Evolutionary conservation across 2,113 vertebrate genomes (phyloP).

Genomic region (Pseudonaja textilis): DNA sequence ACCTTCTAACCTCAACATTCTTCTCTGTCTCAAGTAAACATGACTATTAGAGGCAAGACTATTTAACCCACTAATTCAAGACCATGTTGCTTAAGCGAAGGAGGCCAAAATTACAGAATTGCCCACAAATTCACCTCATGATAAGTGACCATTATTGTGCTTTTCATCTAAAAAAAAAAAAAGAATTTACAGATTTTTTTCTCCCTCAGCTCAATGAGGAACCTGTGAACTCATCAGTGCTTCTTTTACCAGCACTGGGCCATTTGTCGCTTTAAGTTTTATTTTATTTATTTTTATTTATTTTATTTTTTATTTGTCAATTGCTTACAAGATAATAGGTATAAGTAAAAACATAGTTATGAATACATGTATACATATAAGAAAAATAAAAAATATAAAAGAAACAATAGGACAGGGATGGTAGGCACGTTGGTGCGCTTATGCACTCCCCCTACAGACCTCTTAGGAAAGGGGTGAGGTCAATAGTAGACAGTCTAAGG

Average conservation of each 20-base stretch:
- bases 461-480: too few relatives aligned
- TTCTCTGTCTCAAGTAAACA: conserved; percentile 62
- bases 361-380: too few relatives aligned
- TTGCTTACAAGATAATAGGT: too few relatives aligned
- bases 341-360: too few relatives aligned
- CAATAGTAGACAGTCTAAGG: too few relatives aligned
- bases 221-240: background rate
- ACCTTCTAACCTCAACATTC: conserved; percentile 67
- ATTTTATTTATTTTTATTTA: background rate
- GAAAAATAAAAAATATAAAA: too few relatives aligned
- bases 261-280: background rate
- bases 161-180: background rate
- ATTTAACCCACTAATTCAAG: conserved; percentile 61
- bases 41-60: conserved; percentile 45
- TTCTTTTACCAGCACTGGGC: background rate
- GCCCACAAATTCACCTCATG: conserved; percentile 2
- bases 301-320: too few relatives aligned
- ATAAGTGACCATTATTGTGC: background rate
- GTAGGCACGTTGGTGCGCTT: too few relatives aligned
- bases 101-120: background rate
- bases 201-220: background rate
- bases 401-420: too few relatives aligned
- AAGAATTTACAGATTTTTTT: background rate
- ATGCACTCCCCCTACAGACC: too few relatives aligned
- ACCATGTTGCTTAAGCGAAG: conserved; percentile 38